Evolutionary conservation across 2,888 invertebrate genomes (phyloP).

Genomic region (Amiota communis): DNA sequence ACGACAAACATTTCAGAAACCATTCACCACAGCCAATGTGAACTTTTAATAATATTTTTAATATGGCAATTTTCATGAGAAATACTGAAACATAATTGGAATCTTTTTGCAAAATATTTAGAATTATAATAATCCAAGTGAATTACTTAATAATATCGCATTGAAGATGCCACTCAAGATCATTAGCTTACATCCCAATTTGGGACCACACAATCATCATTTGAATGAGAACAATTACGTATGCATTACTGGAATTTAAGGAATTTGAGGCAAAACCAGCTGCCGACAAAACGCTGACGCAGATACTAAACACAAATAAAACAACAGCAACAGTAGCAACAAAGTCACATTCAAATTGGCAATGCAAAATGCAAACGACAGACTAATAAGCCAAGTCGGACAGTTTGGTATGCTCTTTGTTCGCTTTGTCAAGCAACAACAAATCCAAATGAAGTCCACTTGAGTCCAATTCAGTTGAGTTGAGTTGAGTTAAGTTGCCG

Average conservation of each 20-base stretch:
- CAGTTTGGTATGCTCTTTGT: constrained; percentile 59
- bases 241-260: constrained; percentile 1
- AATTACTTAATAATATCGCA: too few relatives aligned
- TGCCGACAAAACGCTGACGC: constrained; percentile 19
- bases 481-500: constrained; percentile 8
- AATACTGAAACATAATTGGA: too few relatives aligned
- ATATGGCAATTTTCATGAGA: too few relatives aligned
- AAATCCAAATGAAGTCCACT: too few relatives aligned
- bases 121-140: too few relatives aligned
- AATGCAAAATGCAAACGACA: constrained; percentile 65
- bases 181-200: not conserved
- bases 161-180: too few relatives aligned
- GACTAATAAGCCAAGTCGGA: constrained; percentile 66
- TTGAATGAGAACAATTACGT: constrained; percentile 39
- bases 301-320: constrained; percentile 41
- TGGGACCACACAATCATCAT: constrained; percentile 30
- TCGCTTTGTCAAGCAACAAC: not conserved
- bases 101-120: too few relatives aligned
- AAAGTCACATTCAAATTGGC: constrained; percentile 63
- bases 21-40: too few relatives aligned
- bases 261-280: constrained; percentile 11
- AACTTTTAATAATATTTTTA: too few relatives aligned
- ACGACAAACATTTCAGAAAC: too few relatives aligned
- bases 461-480: constrained; percentile 39
- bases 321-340: constrained; percentile 24